A percentile compares a stretch with the other conserved stretches of the same genome.
phyloP scores from a whole-genome alignment of 1,140 invertebrate species.

The Drosophila fuyamai region DNA sequence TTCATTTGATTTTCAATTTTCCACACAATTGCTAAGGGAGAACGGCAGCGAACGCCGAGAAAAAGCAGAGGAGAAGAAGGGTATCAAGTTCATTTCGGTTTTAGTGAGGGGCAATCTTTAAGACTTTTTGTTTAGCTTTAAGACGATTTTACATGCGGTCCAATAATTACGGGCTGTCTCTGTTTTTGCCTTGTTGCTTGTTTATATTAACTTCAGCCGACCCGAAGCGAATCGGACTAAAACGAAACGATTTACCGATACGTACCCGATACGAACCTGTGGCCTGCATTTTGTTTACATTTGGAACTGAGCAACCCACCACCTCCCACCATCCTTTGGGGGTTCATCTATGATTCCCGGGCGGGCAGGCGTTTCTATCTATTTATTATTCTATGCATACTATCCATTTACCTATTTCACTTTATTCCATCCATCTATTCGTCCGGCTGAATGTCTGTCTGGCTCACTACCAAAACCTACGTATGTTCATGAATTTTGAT shows the following conservation, averaged over 20 bases:
- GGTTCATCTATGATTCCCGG: conserved; percentile 25
- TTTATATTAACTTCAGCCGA: conserved; percentile 75
- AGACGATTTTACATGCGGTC: conserved; percentile 44
- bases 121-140: conserved; percentile 38
- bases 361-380: conserved; percentile 34
- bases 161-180: conserved; percentile 41
- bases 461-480: conserved; percentile 49
- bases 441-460: conserved; percentile 23
- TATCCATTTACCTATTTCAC: conserved; percentile 67
- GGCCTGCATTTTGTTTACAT: conserved; percentile 68
- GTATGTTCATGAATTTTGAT: conserved; percentile 57
- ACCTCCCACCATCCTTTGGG: conserved; percentile 14
- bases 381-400: conserved; percentile 81
- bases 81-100: conserved; percentile 71
- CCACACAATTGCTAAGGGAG: conserved; percentile 70
- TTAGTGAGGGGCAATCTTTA: conserved; percentile 32
- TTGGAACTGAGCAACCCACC: conserved; percentile 9
- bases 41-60: conserved; percentile 11
- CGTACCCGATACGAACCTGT: conserved; percentile 1
- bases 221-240: conserved; percentile 20
- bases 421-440: conserved; percentile 36
- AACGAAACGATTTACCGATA: conserved; percentile 32
- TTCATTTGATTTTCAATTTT: conserved; percentile 81
- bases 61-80: conserved; percentile 7
- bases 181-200: conserved; percentile 30